Base-by-base conservation (phyloP, 2,797 vertebrate species). In the Rallus crepitans region DNA sequence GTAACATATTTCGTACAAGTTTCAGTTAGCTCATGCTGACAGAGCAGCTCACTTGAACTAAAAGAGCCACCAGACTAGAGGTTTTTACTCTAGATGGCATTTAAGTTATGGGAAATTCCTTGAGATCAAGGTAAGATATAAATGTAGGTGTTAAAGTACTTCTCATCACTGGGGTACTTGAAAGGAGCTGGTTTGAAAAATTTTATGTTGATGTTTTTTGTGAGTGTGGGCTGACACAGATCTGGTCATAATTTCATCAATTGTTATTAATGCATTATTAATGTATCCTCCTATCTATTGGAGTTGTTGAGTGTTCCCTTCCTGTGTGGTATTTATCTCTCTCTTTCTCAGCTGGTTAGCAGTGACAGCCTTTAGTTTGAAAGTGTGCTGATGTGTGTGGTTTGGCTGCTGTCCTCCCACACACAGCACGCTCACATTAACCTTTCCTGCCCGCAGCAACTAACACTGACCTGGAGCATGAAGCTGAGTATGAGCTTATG, bases 351-450 rank as follows among this genome's bases (percentile, higher is more conserved):
- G 11, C 28, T 75, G 68, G 28, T 61, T 71, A 48, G 42, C 52
- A 57, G 47, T 33, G 66, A 52, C 16, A 11, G 5, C 42, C 20
- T 68, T 42, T 15, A 65, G 27, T 59, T 77, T 40, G 39, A 59
- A 57, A 60, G 50, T 23, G 31, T 78, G 53, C 40, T 53, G 64
- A 7, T 53, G 11, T 33, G 11, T 85, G 82, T 68, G 82, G 40
- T 77, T 86, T 92, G 60, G 65, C 86, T 65, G 28, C 71, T 71
- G 40, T 63, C 89, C 68, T 95, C 92, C 92, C 89, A 89, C 94
- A 63, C 3, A 2, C 3, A 0, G 48, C 4, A 0, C 33, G 40
- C 55, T 85, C 6, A 0, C 50, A 10, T 80, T 57, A 72, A 92
- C 55, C 40, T 92, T 93, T 81, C 89, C 53, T 85, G 33, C 61